Evolutionary conservation across 2,888 invertebrate genomes (phyloP), one percentile per base, ranked within the genome.

Genomic region (Carcina quercana): DNA sequence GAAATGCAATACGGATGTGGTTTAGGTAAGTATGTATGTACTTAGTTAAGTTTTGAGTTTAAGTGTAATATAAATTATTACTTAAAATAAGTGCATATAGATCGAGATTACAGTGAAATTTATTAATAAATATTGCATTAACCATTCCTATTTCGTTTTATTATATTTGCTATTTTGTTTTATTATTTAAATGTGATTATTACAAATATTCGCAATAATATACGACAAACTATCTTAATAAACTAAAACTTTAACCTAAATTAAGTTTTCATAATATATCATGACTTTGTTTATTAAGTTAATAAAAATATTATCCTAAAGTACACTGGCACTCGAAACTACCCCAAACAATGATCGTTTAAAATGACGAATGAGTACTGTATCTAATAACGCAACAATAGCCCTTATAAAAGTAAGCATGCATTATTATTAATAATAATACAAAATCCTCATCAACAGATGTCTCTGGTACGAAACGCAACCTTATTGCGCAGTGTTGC

Each of bases 41-140:
- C 55, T 56, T 66, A 72, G 67, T 67, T 68, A 67, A 65, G 56
- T 52, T 50, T 46, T 49, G 48, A 51, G 57, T 42, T 48, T 75
- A 76, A 72, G 64, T 78, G 76, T 82, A 79, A 73, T 73, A 76
- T 82, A 82, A 79, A 79, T 78, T 80, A 83, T 82, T 80, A 70
- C 59, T 74, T 56, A 53, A 60, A 63, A 50, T 78, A 80, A 79
- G 76, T 70, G 72, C 69, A 71, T 72, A 79, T 76, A 79, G 78
- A 73, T 68, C 70, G 79, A 75, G 67, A 78, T 72, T 68, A 79
- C 78, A 76, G 75, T 80, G 80, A 82, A 80, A 75, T 71, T 79
- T 75, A 79, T 71, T 73, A 82, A 80, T 83, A 83, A 83, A 83
- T 79, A 80, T 72, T 70, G 75, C 75, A 83, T 80, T 82, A 80